phyloP scores from a whole-genome alignment of 2,797 vertebrate genomes.

The Sarcoramphus papa region DNA sequence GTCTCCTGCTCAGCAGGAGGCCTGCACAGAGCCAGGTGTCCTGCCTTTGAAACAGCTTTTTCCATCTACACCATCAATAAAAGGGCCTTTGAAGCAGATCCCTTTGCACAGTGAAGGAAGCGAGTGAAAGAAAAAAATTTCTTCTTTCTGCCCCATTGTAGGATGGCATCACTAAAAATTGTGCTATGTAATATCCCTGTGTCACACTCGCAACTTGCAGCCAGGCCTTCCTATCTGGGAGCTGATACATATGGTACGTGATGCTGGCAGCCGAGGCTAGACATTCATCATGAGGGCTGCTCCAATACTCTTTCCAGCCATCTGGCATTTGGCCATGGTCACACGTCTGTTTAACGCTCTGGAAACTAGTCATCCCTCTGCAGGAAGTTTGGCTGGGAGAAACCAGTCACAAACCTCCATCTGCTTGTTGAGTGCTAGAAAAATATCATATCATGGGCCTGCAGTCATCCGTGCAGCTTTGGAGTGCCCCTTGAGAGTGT shows the following conservation, averaged over 20 bases:
- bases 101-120: not conserved
- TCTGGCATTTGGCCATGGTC: slow-evolving; percentile 2
- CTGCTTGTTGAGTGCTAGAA: not conserved
- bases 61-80: not conserved
- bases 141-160: not conserved
- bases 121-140: not conserved
- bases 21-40: not conserved
- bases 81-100: not conserved
- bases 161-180: not conserved
- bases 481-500: not conserved
- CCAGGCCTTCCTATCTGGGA: not conserved
- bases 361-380: slow-evolving; percentile 21
- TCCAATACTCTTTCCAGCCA: not conserved
- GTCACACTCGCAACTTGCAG: not conserved
- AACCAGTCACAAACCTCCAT: not conserved
- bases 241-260: not conserved
- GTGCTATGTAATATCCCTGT: not conserved
- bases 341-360: not conserved
- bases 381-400: slow-evolving; percentile 27
- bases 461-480: not conserved
- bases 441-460: not conserved
- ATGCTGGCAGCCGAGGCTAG: not conserved
- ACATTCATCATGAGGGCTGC: not conserved
- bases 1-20: not conserved
- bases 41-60: not conserved